Percentiles rank a stretch among this genome's conserved stretches.
Evolutionary conservation across 2,797 vertebrate species (phyloP).

Genomic region (Enteromius fasciolatus): DNA sequence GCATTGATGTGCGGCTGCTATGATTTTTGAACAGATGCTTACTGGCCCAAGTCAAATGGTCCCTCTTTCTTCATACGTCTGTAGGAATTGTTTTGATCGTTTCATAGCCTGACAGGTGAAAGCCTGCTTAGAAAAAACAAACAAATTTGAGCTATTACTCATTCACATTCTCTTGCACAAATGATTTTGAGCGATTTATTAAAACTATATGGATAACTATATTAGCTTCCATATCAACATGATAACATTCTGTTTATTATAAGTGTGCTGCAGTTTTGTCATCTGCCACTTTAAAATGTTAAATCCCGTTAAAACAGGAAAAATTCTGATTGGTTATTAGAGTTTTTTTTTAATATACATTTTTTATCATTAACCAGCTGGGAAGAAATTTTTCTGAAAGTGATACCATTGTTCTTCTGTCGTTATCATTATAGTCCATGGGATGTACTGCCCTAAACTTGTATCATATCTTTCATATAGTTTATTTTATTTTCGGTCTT

Average conservation of each 20-base stretch:
- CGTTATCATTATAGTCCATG: background rate
- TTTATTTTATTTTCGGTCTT: background rate
- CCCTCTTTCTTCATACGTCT: background rate
- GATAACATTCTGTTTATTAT: background rate
- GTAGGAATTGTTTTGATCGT: background rate
- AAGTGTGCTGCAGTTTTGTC: background rate
- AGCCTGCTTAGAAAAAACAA: no score
- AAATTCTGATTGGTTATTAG: background rate
- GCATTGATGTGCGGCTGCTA: background rate
- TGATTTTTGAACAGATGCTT: background rate
- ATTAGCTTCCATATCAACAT: background rate
- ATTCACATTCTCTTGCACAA: background rate
- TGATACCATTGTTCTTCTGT: background rate
- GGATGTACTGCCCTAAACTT: no score
- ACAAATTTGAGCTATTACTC: background rate
- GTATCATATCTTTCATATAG: background rate
- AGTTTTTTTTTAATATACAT: background rate
- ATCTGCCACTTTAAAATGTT: background rate
- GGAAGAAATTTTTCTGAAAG: background rate
- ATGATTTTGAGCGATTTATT: background rate
- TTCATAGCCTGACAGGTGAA: background rate
- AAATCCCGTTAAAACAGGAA: background rate
- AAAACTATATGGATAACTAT: background rate
- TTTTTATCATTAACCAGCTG: background rate
- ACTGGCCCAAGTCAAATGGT: background rate